A percentile compares a stretch with the other conserved stretches of the same genome.
Conservation (phyloP, 2,113 vertebrate genomes). For the Protomyctophum bolini region DNA sequence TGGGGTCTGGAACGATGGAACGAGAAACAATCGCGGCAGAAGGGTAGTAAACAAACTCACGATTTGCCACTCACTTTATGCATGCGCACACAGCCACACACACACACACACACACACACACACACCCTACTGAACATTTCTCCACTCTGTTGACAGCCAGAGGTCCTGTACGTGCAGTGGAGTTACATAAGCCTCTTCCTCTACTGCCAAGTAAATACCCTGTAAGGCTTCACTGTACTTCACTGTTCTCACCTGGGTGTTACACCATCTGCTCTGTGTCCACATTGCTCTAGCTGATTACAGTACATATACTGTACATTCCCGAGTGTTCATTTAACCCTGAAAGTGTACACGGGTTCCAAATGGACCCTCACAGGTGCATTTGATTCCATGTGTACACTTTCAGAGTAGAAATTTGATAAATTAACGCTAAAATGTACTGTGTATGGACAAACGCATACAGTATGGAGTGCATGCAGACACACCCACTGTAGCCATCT, state of each 20-base stretch:
- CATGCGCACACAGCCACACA: no score
- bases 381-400: no score
- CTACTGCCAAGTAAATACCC: conserved; percentile 52
- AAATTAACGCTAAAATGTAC: no score
- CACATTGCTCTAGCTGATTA: background rate
- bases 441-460: background rate
- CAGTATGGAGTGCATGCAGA: background rate
- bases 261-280: conserved; percentile 51
- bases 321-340: background rate
- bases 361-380: background rate
- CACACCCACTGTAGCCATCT: background rate
- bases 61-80: no score
- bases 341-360: conserved; percentile 7
- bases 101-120: no score
- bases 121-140: background rate
- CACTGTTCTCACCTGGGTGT: conserved; percentile 60
- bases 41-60: no score
- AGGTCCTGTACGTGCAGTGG: conserved; percentile 5
- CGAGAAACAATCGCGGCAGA: no score
- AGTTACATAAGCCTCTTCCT: conserved; percentile 46
- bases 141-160: conserved; percentile 8
- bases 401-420: no score
- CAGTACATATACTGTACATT: background rate
- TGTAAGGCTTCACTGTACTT: conserved; percentile 37
- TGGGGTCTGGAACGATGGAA: no score